phyloP scores from a whole-genome alignment of 1,140 invertebrate species.

The Diploscapter pachys region DNA sequence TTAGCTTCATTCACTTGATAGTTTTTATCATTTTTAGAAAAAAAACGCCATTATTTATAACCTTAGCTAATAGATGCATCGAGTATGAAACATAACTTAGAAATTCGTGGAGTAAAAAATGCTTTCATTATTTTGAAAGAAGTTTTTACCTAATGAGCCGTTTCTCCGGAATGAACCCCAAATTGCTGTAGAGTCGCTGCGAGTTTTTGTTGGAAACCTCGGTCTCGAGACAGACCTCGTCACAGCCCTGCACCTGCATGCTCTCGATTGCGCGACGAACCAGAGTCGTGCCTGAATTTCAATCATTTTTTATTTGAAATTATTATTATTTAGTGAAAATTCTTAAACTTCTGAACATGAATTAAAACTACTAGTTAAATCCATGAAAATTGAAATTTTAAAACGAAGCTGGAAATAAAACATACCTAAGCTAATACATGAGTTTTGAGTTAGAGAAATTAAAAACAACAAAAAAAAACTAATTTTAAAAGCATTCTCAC shows the following conservation, averaged over 20 bases:
- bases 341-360: not conserved
- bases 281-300: constrained; percentile 13
- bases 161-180: constrained; percentile 30
- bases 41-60: no score
- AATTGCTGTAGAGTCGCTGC: constrained; percentile 25
- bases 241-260: constrained; percentile 18
- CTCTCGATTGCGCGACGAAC: constrained; percentile 24
- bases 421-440: not conserved
- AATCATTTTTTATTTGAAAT: not conserved
- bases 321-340: not conserved
- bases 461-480: constrained; percentile 6
- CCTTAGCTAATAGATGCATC: not conserved
- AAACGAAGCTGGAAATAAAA: no score
- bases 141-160: constrained; percentile 21
- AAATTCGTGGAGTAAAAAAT: not conserved
- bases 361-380: no score
- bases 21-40: no score
- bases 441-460: not conserved
- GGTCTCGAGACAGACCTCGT: constrained; percentile 25
- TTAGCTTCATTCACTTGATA: not conserved
- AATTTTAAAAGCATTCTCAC: constrained; percentile 3
- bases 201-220: constrained; percentile 27
- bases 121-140: constrained; percentile 1
- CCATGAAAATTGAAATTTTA: no score
- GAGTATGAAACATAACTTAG: not conserved